A percentile compares a stretch with the other conserved stretches of the same genome.
phyloP scores from a whole-genome alignment of 2,113 vertebrate genomes.

The Neogale vison region DNA sequence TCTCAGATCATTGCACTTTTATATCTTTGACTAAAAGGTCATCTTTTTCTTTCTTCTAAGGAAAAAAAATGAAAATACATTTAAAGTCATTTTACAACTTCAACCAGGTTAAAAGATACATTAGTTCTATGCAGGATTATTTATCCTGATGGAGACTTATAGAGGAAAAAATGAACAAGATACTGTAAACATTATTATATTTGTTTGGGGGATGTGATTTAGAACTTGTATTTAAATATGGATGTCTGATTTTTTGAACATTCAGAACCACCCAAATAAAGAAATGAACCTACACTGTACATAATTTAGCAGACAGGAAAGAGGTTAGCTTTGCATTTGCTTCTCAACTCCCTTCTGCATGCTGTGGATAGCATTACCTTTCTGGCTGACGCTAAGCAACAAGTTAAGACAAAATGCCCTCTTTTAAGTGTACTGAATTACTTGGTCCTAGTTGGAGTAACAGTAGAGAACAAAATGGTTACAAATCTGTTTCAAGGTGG shows the following conservation, averaged over 20 bases:
- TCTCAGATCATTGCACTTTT: background rate
- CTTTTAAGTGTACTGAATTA: background rate
- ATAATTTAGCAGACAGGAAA: background rate
- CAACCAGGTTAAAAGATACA: background rate
- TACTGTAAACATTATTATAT: background rate
- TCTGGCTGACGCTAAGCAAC: background rate
- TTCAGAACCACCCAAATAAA: background rate
- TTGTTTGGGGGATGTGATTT: background rate
- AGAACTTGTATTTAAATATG: background rate
- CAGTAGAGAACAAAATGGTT: background rate
- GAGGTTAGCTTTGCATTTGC: background rate
- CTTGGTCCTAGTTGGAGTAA: background rate
- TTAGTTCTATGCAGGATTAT: background rate
- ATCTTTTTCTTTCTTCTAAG: background rate
- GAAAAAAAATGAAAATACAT: background rate
- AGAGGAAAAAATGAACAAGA: background rate
- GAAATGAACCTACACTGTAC: background rate
- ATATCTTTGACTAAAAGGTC: background rate
- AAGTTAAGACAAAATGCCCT: slow-evolving; percentile 6
- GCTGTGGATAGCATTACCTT: background rate
- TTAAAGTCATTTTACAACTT: slow-evolving; percentile 27
- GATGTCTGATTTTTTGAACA: background rate
- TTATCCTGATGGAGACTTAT: background rate
- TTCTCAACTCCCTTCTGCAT: background rate
- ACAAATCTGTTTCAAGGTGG: background rate